Percentiles rank a stretch among this genome's conserved stretches.
Evolutionary conservation across 2,888 invertebrate genomes (phyloP).

Genomic region (Xanthostigma xanthostigma): DNA sequence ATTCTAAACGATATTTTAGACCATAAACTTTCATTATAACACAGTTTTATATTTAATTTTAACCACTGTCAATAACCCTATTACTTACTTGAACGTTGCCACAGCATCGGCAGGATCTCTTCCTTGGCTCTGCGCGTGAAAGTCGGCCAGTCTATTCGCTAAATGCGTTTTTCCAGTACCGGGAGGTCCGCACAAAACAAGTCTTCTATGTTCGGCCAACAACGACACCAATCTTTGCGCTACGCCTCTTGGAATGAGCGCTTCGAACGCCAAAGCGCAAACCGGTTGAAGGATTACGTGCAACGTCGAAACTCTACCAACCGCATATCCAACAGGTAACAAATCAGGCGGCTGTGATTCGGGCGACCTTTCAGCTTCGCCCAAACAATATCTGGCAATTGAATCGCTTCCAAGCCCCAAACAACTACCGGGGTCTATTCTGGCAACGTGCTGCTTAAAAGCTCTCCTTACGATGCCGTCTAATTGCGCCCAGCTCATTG

Average conservation of each 20-base stretch:
- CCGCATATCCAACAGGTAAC: constrained; percentile 84
- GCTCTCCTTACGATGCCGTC: constrained; percentile 83
- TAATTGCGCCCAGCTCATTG: constrained; percentile 89
- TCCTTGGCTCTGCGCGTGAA: constrained; percentile 67
- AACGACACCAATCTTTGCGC: constrained; percentile 70
- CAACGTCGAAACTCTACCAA: constrained; percentile 72
- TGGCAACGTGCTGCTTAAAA: constrained; percentile 85
- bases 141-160: constrained; percentile 88
- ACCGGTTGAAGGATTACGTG: constrained; percentile 83
- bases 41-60: no score
- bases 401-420: constrained; percentile 68
- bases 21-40: no score
- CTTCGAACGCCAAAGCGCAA: constrained; percentile 83
- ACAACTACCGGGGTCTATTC: constrained; percentile 85
- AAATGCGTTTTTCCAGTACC: constrained; percentile 95
- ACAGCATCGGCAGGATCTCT: constrained; percentile 82
- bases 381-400: constrained; percentile 85
- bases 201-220: constrained; percentile 78
- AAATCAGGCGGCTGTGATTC: constrained; percentile 76
- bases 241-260: constrained; percentile 89
- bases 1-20: no score
- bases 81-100: constrained; percentile 75
- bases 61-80: no score
- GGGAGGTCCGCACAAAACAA: constrained; percentile 89
- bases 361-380: constrained; percentile 70